These are phyloP conservation scores for Pristis pectinata DNA, from an alignment of 2,797 vertebrate species.

Conservation along the genomic window DNA sequence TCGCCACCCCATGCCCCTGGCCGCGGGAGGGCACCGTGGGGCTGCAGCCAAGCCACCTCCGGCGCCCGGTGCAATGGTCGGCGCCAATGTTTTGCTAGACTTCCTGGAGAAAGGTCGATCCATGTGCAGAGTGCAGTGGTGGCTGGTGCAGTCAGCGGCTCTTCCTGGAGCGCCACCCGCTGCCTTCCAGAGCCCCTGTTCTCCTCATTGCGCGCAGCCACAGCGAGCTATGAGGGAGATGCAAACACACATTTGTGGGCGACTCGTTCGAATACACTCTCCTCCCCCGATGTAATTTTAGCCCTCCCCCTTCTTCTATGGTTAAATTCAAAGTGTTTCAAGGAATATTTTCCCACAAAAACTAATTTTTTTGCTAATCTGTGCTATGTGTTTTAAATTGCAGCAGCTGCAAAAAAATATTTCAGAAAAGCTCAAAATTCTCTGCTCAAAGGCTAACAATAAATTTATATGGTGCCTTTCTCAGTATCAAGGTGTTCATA, in stretches of 20 bases:
- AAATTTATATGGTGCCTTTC: not conserved
- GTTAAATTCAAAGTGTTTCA: not conserved
- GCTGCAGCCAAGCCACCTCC: not conserved
- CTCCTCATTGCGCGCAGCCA: not conserved
- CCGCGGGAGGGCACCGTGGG: not conserved
- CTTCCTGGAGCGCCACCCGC: too few species aligned
- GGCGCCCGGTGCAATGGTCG: not conserved
- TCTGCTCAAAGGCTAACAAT: not conserved
- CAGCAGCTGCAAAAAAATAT: not conserved
- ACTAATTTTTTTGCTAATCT: not conserved
- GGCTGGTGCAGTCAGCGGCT: too few species aligned
- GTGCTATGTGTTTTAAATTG: not conserved
- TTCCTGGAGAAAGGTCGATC: slow-evolving; percentile 56
- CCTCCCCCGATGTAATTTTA: not conserved
- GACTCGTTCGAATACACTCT: not conserved
- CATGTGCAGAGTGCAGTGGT: slow-evolving; percentile 42
- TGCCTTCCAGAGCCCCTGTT: not conserved
- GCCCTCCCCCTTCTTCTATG: not conserved
- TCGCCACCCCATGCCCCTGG: not conserved
- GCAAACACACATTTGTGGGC: not conserved
- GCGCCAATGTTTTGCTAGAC: slow-evolving; percentile 57
- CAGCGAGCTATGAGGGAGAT: not conserved
- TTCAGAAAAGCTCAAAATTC: not conserved
- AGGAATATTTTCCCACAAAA: not conserved
- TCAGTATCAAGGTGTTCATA: not conserved